Evolutionary conservation across 2,113 vertebrate genomes (phyloP).

Genomic region (Pantherophis guttatus): DNA sequence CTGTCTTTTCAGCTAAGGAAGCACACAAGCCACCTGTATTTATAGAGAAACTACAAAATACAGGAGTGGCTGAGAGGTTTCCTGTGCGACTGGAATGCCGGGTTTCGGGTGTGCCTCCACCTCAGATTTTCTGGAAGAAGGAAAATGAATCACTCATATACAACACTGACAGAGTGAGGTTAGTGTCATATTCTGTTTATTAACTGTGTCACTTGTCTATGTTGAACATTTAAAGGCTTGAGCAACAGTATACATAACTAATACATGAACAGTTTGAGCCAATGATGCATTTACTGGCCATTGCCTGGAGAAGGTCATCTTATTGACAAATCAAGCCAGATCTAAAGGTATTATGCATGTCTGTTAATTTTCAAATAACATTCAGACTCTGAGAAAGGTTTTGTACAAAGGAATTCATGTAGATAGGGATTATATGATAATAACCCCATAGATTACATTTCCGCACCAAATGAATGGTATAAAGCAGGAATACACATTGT

Average conservation of each 20-base stretch:
- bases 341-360: not conserved
- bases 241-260: not conserved
- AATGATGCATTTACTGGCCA: not conserved
- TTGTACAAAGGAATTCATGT: not conserved
- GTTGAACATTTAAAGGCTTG: not conserved
- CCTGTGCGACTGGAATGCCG: conserved; percentile 93
- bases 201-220: not conserved
- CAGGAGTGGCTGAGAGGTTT: conserved; percentile 90
- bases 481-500: not conserved
- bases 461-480: not conserved
- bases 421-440: not conserved
- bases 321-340: not conserved
- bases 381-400: not conserved
- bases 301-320: not conserved
- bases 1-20: conserved; percentile 83
- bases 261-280: not conserved
- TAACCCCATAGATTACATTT: not conserved
- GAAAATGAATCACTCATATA: conserved; percentile 97
- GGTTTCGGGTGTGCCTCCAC: conserved; percentile 82
- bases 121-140: conserved; percentile 98
- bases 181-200: conserved; percentile 27
- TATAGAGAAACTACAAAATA: conserved; percentile 96
- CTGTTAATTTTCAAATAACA: not conserved
- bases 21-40: conserved; percentile 91
- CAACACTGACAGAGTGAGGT: conserved; percentile 97